Base-by-base conservation (phyloP, 2,797 vertebrate genomes). In the Buceros bicornis region DNA sequence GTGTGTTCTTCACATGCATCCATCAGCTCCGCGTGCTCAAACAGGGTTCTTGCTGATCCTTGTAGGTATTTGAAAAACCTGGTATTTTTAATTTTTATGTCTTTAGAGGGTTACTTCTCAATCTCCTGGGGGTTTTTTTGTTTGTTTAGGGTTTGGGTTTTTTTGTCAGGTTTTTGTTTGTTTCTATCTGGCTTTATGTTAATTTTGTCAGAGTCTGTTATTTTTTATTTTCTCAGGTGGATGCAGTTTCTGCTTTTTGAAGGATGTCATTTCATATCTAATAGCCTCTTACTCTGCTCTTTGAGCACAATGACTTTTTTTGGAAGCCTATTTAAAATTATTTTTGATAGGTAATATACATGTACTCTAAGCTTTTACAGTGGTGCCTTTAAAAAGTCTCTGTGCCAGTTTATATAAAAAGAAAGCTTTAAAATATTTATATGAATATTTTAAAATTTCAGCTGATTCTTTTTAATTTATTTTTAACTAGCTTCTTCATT, bases 381-480 rank as follows among this genome's bases (percentile, higher is more conserved):
- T 62, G 19, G 35, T 94, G 80, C 25, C 69, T 90, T 95, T 94
- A 95, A 93, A 94, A 62, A 67, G 8, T 24, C 17, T 40, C 77
- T 95, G 45, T 65, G n/a, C 77, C 62, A 90, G 58, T 94, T 93
- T 90, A 91, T 84, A 82, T 93, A 86, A 90, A 88, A 97, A 94
- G 85, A 95, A 96, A 93, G n/a, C 43, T 82, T 83, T 97, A 92
- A 96, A 96, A 94, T 90, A 95, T 97, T 97, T 74, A 97, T 94
- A 47, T 50, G 77, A 94, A 76, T 95, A 91, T 88, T 94, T 95
- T 93, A 87, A 95, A 93, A 58, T 90, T 95, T 91, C 90, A 93
- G 70, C 73, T 40, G 40, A 42, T 86, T 78, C 88, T 89, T 90
- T 95, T 95, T 69, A 96, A 95, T 95, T 95, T 95, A 95, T 96